phyloP scores from a whole-genome alignment of 2,888 invertebrate species.

The Dryomyza anilis region DNA sequence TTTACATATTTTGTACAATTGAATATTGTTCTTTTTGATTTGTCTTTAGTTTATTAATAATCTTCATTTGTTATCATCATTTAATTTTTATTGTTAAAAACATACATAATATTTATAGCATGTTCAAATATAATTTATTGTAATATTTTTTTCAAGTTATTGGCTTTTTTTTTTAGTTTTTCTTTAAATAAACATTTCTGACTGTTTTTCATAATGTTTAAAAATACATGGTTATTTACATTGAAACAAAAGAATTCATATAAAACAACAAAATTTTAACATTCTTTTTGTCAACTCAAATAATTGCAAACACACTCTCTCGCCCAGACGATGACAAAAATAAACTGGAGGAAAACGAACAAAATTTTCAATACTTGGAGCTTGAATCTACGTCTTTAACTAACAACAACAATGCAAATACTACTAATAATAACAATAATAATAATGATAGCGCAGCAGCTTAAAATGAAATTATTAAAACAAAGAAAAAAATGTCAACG shows the following conservation, averaged over 20 bases:
- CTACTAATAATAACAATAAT: conserved; percentile 21
- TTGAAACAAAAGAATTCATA: too few relatives aligned
- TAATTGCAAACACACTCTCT: too few relatives aligned
- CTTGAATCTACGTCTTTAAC: conserved; percentile 39
- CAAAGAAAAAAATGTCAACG: too few relatives aligned
- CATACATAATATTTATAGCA: too few relatives aligned
- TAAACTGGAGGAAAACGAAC: conserved; percentile 39
- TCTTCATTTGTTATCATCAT: too few relatives aligned
- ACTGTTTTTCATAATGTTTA: background rate
- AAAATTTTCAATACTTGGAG: conserved; percentile 51
- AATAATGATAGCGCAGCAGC: background rate
- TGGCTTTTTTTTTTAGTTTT: background rate
- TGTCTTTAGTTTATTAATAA: too few relatives aligned
- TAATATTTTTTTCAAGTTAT: too few relatives aligned
- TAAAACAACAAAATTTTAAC: background rate
- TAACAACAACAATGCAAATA: conserved; percentile 21
- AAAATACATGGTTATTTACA: background rate
- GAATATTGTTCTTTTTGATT: too few relatives aligned
- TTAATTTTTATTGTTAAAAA: too few relatives aligned
- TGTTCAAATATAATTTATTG: too few relatives aligned
- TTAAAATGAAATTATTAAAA: background rate
- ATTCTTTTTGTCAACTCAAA: too few relatives aligned
- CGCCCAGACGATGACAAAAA: conserved; percentile 13
- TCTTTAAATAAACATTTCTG: background rate
- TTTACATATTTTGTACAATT: too few relatives aligned